Percentiles rank a stretch among this genome's conserved stretches.
These are phyloP conservation scores for Cryptotis parvus DNA, from an alignment of 2,113 vertebrate species.

Conservation along the genomic window DNA sequence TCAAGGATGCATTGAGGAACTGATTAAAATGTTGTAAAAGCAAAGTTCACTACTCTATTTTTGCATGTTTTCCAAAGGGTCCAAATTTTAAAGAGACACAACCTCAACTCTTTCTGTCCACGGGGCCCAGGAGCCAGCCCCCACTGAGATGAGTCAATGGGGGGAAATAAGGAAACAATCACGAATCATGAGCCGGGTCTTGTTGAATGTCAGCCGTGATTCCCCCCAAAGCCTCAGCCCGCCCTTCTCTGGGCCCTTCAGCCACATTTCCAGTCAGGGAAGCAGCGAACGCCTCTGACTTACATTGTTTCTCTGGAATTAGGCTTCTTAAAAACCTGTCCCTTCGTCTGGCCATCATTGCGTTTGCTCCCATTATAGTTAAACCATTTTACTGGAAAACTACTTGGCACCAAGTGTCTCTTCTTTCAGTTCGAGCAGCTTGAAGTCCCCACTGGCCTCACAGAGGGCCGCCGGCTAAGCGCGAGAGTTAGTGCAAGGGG, in stretches of 20 bases:
- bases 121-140: slow-evolving; percentile 61
- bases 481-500: background rate
- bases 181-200: slow-evolving; percentile 53
- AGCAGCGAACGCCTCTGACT: slow-evolving; percentile 25
- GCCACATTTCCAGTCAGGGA: slow-evolving; percentile 49
- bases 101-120: slow-evolving; percentile 51
- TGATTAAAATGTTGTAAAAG: slow-evolving; percentile 35
- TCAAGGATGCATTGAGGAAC: slow-evolving; percentile 54
- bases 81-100: slow-evolving; percentile 32
- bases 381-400: slow-evolving; percentile 71
- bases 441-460: slow-evolving; percentile 59
- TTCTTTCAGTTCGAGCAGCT: slow-evolving; percentile 37
- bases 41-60: background rate
- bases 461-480: background rate
- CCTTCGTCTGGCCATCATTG: slow-evolving; percentile 55
- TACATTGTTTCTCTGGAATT: slow-evolving; percentile 57
- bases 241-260: background rate
- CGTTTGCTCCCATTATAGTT: slow-evolving; percentile 28
- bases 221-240: background rate
- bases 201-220: slow-evolving; percentile 36
- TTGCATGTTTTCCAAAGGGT: slow-evolving; percentile 55
- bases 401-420: slow-evolving; percentile 14
- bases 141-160: slow-evolving; percentile 50
- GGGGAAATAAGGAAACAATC: slow-evolving; percentile 59
- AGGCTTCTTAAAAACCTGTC: slow-evolving; percentile 59